Evolutionary conservation across 1,140 invertebrate genomes (phyloP), one percentile per base, ranked within the genome.

Genomic region (Nixonia krombeini): DNA sequence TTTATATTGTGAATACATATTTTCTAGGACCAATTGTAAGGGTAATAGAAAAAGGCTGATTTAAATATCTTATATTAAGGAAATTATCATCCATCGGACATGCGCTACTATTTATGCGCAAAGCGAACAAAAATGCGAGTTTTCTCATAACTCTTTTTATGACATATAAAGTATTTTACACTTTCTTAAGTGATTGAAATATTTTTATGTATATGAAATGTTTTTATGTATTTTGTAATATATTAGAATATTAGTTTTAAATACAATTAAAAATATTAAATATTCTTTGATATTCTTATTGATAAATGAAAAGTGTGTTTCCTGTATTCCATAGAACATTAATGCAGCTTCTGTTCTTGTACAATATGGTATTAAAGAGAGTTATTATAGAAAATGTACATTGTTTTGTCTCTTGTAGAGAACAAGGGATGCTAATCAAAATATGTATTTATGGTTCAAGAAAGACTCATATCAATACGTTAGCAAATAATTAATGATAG

Each of bases 21-120:
- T 55, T 29, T 57, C 51, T 56, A 67, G 40, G 51, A 73, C 45
- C 46, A 42, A 67, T 61, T 25, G 9, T 42, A 59, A 59, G 52
- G 56, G 41, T 50, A 63, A 65, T 69, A 68, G 63, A 70, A 77
- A 77, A 77, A 77, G 75, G 71, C 75, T 77, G 75, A 77, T 72
- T 66, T 66, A 56, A 66, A 47, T 63, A 63, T 13, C 17, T 10
- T 62, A 59, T 55, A 1, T 62, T 51, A 56, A 63, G 55, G 7
- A 21, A 21, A 3, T 10, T 47, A n/a, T 17, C 12, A 16, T 12
- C n/a, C 2, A 16, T 45, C 10, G 16, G 6, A 45, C 12, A 3
- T n/a, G n/a, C n/a, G n/a, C n/a, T n/a, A n/a, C n/a, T n/a, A n/a
- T n/a, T n/a, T n/a, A n/a, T n/a, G n/a, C n/a, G n/a, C n/a, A 12